Evolutionary conservation across 2,113 vertebrate species (phyloP), one percentile per base, ranked within the genome.

Genomic region (Corythoichthys haematopterus): DNA sequence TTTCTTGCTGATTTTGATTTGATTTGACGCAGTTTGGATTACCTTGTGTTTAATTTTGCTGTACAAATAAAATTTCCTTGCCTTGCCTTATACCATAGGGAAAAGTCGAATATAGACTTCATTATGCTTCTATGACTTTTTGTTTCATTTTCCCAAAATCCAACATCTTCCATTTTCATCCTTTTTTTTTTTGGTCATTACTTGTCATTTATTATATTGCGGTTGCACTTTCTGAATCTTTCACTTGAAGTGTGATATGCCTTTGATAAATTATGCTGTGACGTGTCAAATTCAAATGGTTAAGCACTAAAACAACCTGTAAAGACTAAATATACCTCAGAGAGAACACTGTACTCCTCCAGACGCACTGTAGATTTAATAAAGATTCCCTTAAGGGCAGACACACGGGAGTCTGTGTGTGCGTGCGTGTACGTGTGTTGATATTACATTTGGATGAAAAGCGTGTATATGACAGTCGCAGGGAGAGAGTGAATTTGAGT

Each of bases 401-500:
- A 45, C 11, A 46, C 7, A n/a, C 5, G 2, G 45, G 45, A 47
- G 61, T 47, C 40, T 64, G 47, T 53, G 36, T 52, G 36, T 38
- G 48, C 16, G 48, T 51, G 11, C 33, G 12, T 51, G 55, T 60
- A 4, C 36, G 3, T 33, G n/a, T 3, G 40, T 61, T 9, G n/a
- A 33, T 48, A 37, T 11, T 16, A 12, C 55, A 57, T 1, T 10
- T 36, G 46, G 51, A 53, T 53, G 64, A 66, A 63, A 56, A 57
- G 28, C 33, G 55, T 69, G 46, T 83, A 82, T 81, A 82, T 81
- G 68, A 79, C 80, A 63, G 69, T 20, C 12, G 61, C 28, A 8
- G n/a, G 58, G 70, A 65, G 62, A 38, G 69, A 62, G 69, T 63
- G 14, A 63, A 67, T 75, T 71, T 77, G 78, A 66, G 43, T 13